phyloP scores from a whole-genome alignment of 1,140 invertebrate species.

The Dinoponera quadriceps region DNA sequence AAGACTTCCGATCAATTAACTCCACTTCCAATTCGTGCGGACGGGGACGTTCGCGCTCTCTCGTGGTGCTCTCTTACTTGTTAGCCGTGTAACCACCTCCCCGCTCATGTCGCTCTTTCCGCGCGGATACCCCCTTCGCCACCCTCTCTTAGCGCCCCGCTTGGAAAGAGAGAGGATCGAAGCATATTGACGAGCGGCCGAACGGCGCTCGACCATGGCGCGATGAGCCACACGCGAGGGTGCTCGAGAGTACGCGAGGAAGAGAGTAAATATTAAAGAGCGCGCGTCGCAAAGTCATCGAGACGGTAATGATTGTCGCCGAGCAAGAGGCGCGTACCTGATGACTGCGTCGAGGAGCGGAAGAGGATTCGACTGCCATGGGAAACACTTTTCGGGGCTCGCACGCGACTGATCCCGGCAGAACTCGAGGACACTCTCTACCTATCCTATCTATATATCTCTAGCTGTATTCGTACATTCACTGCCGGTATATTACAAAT shows the following conservation, averaged over 20 bases:
- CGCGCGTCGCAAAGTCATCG: slow-evolving; percentile 76
- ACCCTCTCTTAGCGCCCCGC: slow-evolving; percentile 76
- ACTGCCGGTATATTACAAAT: no score
- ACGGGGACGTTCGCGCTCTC: slow-evolving; percentile 54
- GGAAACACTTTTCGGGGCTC: slow-evolving; percentile 77
- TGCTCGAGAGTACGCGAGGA: slow-evolving; percentile 75
- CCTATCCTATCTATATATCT: no score
- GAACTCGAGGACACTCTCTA: not conserved
- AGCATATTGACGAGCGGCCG: slow-evolving; percentile 80
- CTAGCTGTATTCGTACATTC: no score
- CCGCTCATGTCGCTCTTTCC: slow-evolving; percentile 4
- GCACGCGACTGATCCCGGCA: slow-evolving; percentile 12
- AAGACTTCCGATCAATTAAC: slow-evolving; percentile 83
- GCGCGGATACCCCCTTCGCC: slow-evolving; percentile 54
- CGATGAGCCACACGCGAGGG: slow-evolving; percentile 66
- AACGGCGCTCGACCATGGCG: slow-evolving; percentile 77
- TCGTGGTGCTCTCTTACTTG: slow-evolving; percentile 65
- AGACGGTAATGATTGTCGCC: slow-evolving; percentile 81
- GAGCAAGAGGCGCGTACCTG: slow-evolving; percentile 61
- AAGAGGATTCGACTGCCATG: slow-evolving; percentile 75
- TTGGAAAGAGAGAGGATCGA: slow-evolving; percentile 71
- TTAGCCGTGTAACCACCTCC: slow-evolving; percentile 63
- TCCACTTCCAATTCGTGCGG: slow-evolving; percentile 75
- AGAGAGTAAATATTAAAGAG: slow-evolving; percentile 82
- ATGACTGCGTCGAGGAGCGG: slow-evolving; percentile 60